Percentiles rank a stretch among this genome's conserved stretches.
These are phyloP conservation scores for Catocala nupta DNA, from an alignment of 2,888 invertebrate species.

Conservation along the genomic window DNA sequence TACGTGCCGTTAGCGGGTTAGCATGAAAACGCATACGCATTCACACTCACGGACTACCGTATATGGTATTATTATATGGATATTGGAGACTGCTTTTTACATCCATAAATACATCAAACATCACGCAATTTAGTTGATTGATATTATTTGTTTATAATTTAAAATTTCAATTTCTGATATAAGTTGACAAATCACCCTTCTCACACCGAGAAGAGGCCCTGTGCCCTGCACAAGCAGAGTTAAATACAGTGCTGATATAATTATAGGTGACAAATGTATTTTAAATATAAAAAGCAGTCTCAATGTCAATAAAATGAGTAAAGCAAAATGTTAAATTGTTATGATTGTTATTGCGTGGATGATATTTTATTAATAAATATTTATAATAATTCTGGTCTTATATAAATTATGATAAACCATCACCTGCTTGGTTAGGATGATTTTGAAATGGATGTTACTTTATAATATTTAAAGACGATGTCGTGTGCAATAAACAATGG, in stretches of 20 bases:
- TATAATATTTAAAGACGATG: slow-evolving; percentile 31
- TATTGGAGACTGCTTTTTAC: slow-evolving; percentile 41
- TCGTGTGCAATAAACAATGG: slow-evolving; percentile 51
- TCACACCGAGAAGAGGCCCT: no score
- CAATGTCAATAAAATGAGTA: slow-evolving; percentile 52
- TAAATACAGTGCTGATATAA: no score
- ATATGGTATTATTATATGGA: slow-evolving; percentile 49
- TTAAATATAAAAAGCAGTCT: slow-evolving; percentile 40
- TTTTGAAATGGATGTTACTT: slow-evolving; percentile 27
- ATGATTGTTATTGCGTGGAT: slow-evolving; percentile 56
- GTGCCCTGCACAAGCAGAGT: no score
- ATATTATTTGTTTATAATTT: no score
- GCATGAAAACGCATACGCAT: slow-evolving; percentile 85
- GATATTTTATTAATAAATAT: slow-evolving; percentile 34
- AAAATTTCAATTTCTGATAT: no score
- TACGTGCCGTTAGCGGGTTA: slow-evolving; percentile 86
- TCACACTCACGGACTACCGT: slow-evolving; percentile 77
- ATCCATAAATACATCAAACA: slow-evolving; percentile 5
- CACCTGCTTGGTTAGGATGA: slow-evolving; percentile 58
- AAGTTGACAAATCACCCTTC: no score
- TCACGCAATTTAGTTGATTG: no score
- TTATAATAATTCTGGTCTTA: slow-evolving; percentile 13
- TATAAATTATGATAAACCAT: slow-evolving; percentile 49
- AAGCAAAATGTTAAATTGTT: slow-evolving; percentile 65
- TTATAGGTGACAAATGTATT: no score